Evolutionary conservation across 2,888 invertebrate species (phyloP), one percentile per base, ranked within the genome.

Genomic region (Acronicta alni): DNA sequence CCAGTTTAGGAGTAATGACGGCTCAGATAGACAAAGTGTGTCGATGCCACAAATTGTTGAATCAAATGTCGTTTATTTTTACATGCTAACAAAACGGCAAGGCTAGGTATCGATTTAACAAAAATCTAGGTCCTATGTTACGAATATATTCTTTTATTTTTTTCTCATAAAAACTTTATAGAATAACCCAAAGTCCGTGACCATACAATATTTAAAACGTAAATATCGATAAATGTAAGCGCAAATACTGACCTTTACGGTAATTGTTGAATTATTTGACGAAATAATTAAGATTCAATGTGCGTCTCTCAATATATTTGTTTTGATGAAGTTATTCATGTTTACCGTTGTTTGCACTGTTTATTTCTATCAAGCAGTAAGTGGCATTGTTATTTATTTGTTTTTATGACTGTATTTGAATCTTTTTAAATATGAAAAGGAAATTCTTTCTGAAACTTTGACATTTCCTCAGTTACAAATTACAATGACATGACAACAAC

Each of bases 161-260:
- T 26, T 42, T 7, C 2, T 14, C n/a, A 20, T 20, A 12, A 17
- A 17, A 4, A 15, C 8, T n/a, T 16, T 0, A 17, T 6, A 48
- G 23, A 57, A 35, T 42, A 39, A 44, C 57, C 15, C 18, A 41
- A 26, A 17, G 5, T 12, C 15, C 48, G 60, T 72, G 46, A 58
- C 18, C 18, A 12, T 30, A 35, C 6, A 17, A 9, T 14, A 6
- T 23, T 44, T 17, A 14, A 32, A 61, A 43, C 30, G 51, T 53
- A 38, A 64, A 44, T 32, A 47, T 46, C 14, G 43, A 55, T 64
- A 62, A 66, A 58, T 63, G 48, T 5, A 51, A 52, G 30, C n/a
- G 61, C 66, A 73, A 77, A 72, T 72, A 76, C 81, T 72, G 41
- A 81, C 82, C 78, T 75, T 48, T 38, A 35, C 23, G 16, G 14